A percentile compares a stretch with the other conserved stretches of the same genome.
Conservation (phyloP, 2,113 vertebrate genomes). For the Colossoma macropomum region DNA sequence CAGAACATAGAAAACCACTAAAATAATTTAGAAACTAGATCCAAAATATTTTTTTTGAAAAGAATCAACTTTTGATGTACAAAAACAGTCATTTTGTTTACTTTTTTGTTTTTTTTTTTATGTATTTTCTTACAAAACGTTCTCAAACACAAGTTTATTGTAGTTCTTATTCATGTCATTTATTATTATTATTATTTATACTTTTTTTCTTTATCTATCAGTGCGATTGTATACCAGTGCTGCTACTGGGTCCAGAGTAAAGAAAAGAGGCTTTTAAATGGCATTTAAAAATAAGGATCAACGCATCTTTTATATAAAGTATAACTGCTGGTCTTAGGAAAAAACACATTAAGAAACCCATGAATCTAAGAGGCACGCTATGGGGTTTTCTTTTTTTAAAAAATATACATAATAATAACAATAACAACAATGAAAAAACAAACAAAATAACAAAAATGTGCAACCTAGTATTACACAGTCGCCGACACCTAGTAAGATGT, state of each 20-base stretch:
- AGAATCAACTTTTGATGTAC: conserved; percentile 95
- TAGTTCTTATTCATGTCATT: conserved; percentile 78
- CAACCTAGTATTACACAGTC: conserved; percentile 69
- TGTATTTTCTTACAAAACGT: conserved; percentile 87
- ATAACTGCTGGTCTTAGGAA: conserved; percentile 98
- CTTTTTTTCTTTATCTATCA: conserved; percentile 79
- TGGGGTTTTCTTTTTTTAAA: conserved; percentile 84
- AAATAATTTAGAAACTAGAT: conserved; percentile 99
- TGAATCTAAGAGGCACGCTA: conserved; percentile 99
- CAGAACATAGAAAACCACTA: conserved; percentile 97
- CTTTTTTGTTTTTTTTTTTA: conserved; percentile 68
- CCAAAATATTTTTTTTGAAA: conserved; percentile 94
- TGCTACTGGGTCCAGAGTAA: conserved; percentile 98
- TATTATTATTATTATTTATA: conserved; percentile 73
- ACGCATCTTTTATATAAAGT: conserved; percentile 97
- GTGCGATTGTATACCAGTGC: conserved; percentile 98
- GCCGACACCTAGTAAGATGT: conserved; percentile 59
- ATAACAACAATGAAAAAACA: conserved; percentile 81
- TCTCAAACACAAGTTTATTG: conserved; percentile 88
- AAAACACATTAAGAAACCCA: conserved; percentile 95
- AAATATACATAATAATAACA: conserved; percentile 67
- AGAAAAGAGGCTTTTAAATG: conserved; percentile 92
- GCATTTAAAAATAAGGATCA: conserved; percentile 91
- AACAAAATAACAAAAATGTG: conserved; percentile 67
- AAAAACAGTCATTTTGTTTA: conserved; percentile 93